Evolutionary conservation across 2,888 invertebrate species (phyloP).

Genomic region (Trachelus troglodyta): DNA sequence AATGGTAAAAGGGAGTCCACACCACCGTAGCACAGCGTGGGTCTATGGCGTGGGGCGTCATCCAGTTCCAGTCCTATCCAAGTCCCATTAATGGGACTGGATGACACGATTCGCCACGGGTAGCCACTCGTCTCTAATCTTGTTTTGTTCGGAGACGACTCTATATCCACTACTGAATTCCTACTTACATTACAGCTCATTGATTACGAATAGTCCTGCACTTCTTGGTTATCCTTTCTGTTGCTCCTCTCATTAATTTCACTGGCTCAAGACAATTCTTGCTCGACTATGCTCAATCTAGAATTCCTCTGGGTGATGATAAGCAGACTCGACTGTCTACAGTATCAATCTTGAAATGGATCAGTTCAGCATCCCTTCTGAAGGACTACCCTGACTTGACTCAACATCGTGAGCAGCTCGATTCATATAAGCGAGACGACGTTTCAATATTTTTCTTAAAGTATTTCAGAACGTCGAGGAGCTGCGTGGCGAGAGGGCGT

Average conservation of each 20-base stretch:
- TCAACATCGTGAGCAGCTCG: neutral
- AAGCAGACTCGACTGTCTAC: neutral
- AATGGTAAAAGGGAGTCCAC: neutral
- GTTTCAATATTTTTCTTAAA: constrained; percentile 41
- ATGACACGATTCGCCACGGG: constrained; percentile 50
- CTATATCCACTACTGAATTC: constrained; percentile 42
- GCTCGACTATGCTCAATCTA: neutral
- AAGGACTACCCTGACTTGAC: neutral
- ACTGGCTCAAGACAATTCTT: neutral
- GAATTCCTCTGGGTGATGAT: neutral
- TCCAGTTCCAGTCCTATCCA: neutral
- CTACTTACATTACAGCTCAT: constrained; percentile 37
- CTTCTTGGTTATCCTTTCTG: constrained; percentile 7
- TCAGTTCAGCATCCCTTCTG: neutral
- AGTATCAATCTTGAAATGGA: neutral
- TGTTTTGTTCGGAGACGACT: constrained; percentile 44
- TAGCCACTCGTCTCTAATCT: constrained; percentile 56
- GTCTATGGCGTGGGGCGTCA: neutral
- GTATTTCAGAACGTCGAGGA: constrained; percentile 23
- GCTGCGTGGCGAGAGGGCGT: constrained; percentile 37
- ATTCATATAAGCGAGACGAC: constrained; percentile 7
- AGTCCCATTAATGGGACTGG: constrained; percentile 39
- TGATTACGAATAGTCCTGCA: constrained; percentile 39
- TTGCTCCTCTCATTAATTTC: neutral
- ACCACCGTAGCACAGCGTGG: neutral